Conservation (phyloP, 2,113 vertebrate species). For the Prunella fulvescens region DNA sequence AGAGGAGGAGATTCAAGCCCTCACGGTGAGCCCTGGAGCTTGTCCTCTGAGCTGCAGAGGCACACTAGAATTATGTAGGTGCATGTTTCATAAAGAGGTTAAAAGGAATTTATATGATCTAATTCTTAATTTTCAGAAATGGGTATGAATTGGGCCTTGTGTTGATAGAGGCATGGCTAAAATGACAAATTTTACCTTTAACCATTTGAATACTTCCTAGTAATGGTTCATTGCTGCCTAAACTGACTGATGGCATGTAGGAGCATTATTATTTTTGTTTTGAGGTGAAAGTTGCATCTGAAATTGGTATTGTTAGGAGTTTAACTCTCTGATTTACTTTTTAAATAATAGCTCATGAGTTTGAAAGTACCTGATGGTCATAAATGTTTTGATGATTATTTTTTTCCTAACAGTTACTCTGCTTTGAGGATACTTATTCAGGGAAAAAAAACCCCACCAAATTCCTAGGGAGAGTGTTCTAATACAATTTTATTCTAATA, state of each 20-base stretch:
- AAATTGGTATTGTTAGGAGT: background rate
- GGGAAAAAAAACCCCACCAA: rapidly evolving
- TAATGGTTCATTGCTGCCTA: background rate
- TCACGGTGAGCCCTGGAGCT: constrained; percentile 79
- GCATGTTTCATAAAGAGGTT: background rate
- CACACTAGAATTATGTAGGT: background rate
- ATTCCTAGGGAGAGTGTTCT: background rate
- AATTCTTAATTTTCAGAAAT: background rate
- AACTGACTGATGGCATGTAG: background rate
- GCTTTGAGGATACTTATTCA: background rate
- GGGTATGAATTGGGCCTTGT: background rate
- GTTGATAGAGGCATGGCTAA: background rate
- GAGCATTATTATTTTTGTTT: background rate
- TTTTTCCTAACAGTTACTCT: background rate
- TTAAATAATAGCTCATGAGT: background rate
- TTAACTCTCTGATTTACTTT: background rate
- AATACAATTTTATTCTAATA: background rate
- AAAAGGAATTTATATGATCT: background rate
- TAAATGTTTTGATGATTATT: background rate
- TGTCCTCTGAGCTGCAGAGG: background rate
- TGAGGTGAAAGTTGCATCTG: background rate
- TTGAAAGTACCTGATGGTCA: background rate
- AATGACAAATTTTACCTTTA: background rate
- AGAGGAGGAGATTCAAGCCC: constrained; percentile 96
- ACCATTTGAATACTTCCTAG: background rate